These are phyloP conservation scores for Harpagoxenus sublaevis DNA, from an alignment of 2,888 invertebrate genomes.

Conservation along the genomic window DNA sequence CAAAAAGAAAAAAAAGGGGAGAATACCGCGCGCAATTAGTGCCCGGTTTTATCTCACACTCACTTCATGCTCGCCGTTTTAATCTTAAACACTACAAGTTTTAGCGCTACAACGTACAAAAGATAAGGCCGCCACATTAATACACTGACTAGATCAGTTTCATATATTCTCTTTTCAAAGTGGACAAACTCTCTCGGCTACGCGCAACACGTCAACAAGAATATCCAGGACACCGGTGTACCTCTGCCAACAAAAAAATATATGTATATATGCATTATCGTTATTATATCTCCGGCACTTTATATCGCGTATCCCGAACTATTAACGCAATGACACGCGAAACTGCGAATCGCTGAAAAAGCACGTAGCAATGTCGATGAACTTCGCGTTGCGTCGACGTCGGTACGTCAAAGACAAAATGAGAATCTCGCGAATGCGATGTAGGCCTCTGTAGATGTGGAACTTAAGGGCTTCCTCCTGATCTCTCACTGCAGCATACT, in stretches of 20 bases:
- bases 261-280: constrained; percentile 40
- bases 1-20: constrained; percentile 16
- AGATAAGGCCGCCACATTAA: constrained; percentile 86
- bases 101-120: constrained; percentile 83
- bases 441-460: constrained; percentile 66
- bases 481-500: constrained; percentile 35
- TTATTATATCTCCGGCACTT: constrained; percentile 44
- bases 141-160: constrained; percentile 86
- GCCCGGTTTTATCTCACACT: constrained; percentile 39
- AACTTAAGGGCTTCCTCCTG: neutral
- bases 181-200: constrained; percentile 61
- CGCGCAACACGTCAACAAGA: constrained; percentile 70
- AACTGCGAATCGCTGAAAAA: constrained; percentile 32
- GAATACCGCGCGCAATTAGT: constrained; percentile 14
- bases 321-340: constrained; percentile 52
- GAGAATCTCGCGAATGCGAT: constrained; percentile 61
- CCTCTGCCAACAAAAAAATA: constrained; percentile 81
- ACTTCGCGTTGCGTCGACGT: constrained; percentile 22
- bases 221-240: constrained; percentile 75
- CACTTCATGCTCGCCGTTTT: constrained; percentile 48
- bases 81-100: constrained; percentile 70
- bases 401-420: constrained; percentile 55
- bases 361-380: constrained; percentile 12
- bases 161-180: constrained; percentile 64
- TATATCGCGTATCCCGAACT: constrained; percentile 72